Evolutionary conservation across 2,113 vertebrate genomes (phyloP).

Genomic region (Prionailurus bengalensis): DNA sequence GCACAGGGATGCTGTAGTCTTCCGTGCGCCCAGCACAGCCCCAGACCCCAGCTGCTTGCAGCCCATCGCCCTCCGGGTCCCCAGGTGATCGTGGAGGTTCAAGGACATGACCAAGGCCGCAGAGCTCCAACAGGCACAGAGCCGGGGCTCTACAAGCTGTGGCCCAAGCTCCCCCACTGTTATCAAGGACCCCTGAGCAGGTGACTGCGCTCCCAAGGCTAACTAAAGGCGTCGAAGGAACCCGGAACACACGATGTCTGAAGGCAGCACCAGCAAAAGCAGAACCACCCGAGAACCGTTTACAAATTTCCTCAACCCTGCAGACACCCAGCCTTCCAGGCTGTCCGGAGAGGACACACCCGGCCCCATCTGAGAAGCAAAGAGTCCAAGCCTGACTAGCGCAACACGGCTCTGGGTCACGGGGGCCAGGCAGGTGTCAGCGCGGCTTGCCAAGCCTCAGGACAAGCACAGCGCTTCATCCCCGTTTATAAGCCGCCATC

Average conservation of each 20-base stretch:
- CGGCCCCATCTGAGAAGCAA: neutral
- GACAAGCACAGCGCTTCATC: neutral
- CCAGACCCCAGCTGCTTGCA: neutral
- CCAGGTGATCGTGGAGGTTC: neutral
- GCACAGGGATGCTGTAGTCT: too few relatives aligned
- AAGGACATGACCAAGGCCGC: too few relatives aligned
- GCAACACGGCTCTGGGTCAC: fast-evolving
- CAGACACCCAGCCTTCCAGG: neutral
- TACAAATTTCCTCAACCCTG: neutral
- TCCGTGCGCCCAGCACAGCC: neutral
- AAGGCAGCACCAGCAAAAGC: neutral
- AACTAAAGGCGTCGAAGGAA: neutral
- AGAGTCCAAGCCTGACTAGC: neutral
- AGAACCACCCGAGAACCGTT: neutral
- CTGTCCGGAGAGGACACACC: neutral
- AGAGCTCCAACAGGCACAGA: neutral
- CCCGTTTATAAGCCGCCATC: too few relatives aligned
- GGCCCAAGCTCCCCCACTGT: neutral
- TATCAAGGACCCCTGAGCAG: fast-evolving
- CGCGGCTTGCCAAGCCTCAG: neutral
- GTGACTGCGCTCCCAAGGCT: fast-evolving
- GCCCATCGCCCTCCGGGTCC: fast-evolving
- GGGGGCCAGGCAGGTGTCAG: fast-evolving
- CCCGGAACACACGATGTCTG: neutral
- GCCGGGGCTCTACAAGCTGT: too few relatives aligned